Base-by-base conservation (phyloP, 2,888 invertebrate genomes). In the Coronaproctus castanopsis region DNA sequence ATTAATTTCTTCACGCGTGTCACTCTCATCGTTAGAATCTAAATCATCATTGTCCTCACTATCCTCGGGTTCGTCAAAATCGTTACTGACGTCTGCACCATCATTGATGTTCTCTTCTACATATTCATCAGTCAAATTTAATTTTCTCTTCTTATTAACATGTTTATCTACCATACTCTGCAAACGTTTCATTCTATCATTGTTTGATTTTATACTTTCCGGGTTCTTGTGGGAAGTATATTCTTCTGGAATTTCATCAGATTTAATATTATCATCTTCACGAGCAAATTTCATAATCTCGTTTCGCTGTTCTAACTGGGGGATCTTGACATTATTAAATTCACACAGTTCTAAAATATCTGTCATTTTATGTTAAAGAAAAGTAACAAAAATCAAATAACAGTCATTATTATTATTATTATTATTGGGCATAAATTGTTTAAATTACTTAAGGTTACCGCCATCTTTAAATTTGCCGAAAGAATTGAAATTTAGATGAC, bases 261-360 rank as follows among this genome's bases (percentile, higher is more conserved):
- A 72, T 55, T 69, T 69, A 0, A 72, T 75, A n/a, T n/a, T 64
- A 77, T 77, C 2, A 76, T 76, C 69, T 79, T 77, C 50, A 78
- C 74, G 24, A 82, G 63, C 59, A 62, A 68, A 22, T 20, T 58
- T 53, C 48, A 58, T n/a, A n/a, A n/a, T n/a, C n/a, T n/a, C n/a
- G n/a, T 8, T 19, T 58, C 58, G 61, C 61, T 64, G 69, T 68
- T 80, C 78, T 66, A 79, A 77, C 67, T 82, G 80, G 78, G 77
- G 59, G 77, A 65, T 76, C 75, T 68, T 80, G 77, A 66, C 81
- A 75, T 62, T 79, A 80, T 58, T 76, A 61, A 77, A 75, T 67
- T 86, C 82, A 70, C 86, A 85, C 60, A 85, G 77, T 73, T 87
- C 85, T 66, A 87, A 66, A 57, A 73, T 66, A 62, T 67, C 67